Evolutionary conservation across 2,888 invertebrate species (phyloP).

Genomic region (Acrobasis suavella): DNA sequence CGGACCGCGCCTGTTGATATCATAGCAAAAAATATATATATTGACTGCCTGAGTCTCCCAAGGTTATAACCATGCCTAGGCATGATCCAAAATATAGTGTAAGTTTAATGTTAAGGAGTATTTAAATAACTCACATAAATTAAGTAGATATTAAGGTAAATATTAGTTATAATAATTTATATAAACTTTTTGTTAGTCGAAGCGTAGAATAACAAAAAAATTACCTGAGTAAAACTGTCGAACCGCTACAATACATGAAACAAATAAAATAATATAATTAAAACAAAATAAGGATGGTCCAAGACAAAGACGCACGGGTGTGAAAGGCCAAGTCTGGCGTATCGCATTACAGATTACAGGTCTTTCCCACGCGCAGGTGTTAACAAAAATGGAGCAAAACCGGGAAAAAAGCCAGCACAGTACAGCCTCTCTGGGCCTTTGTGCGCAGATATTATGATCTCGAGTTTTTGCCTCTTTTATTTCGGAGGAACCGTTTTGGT

Average conservation of each 20-base stretch:
- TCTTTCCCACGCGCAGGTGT: constrained; percentile 67
- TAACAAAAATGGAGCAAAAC: constrained; percentile 69
- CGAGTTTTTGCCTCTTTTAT: constrained; percentile 33
- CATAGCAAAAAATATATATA: too few relatives aligned
- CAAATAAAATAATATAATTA: constrained; percentile 63
- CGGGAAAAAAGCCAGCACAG: constrained; percentile 30
- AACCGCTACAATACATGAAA: constrained; percentile 79
- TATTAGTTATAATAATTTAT: background rate
- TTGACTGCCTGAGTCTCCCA: too few relatives aligned
- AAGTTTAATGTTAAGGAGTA: too few relatives aligned
- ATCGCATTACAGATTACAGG: constrained; percentile 61
- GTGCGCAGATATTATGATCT: constrained; percentile 59
- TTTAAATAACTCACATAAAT: too few relatives aligned
- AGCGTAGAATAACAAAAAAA: constrained; percentile 22
- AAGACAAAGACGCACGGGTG: constrained; percentile 14
- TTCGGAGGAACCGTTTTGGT: constrained; percentile 29
- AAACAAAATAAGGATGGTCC: constrained; percentile 39
- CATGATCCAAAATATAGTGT: too few relatives aligned
- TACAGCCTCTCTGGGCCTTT: constrained; percentile 36
- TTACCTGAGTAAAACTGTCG: constrained; percentile 80
- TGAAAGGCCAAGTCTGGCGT: constrained; percentile 32
- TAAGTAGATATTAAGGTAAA: background rate
- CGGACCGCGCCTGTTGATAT: too few relatives aligned
- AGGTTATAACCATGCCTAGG: too few relatives aligned
- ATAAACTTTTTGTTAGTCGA: background rate